Conservation (phyloP, 2,797 vertebrate genomes). For the Hozukius guyotensis region DNA sequence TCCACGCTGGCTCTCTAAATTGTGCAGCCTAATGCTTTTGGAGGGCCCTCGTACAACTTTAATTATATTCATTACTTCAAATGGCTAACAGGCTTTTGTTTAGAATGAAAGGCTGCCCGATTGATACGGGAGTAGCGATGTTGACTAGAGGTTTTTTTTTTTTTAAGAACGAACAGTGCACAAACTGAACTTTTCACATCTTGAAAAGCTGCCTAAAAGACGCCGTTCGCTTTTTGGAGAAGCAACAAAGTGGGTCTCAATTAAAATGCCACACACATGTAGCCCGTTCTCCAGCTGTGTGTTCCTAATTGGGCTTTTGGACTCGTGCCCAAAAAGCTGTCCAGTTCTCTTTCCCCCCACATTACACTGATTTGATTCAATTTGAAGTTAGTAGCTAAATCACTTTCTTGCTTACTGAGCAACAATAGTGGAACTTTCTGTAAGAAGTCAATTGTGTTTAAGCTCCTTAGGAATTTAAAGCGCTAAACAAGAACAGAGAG, state of each 20-base stretch:
- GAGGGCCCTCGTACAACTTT: slow-evolving; percentile 57
- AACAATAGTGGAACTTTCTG: slow-evolving; percentile 53
- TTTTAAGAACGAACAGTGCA: neutral
- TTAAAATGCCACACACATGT: slow-evolving; percentile 54
- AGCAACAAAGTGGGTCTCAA: slow-evolving; percentile 44
- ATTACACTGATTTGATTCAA: slow-evolving; percentile 36
- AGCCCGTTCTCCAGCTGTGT: slow-evolving; percentile 34
- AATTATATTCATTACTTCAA: slow-evolving; percentile 75
- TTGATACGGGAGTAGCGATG: slow-evolving; percentile 23
- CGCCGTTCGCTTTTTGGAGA: slow-evolving; percentile 11
- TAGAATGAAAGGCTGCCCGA: slow-evolving; percentile 22
- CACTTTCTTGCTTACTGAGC: slow-evolving; percentile 61
- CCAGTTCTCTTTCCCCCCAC: slow-evolving; percentile 6
- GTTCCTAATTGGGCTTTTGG: slow-evolving; percentile 59
- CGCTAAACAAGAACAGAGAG: slow-evolving; percentile 26
- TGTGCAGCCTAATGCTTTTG: slow-evolving; percentile 50
- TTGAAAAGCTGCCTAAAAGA: slow-evolving; percentile 21
- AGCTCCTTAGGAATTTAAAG: slow-evolving; percentile 67
- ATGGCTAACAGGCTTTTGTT: slow-evolving; percentile 59
- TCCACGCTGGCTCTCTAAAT: slow-evolving; percentile 55
- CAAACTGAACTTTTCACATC: slow-evolving; percentile 23
- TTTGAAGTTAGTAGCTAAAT: slow-evolving; percentile 3
- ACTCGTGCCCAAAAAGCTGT: slow-evolving; percentile 9
- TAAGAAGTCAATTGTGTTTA: slow-evolving; percentile 53
- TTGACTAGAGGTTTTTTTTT: slow-evolving; percentile 9